phyloP scores from a whole-genome alignment of 2,888 invertebrate species.

The Smittia aterrima region DNA sequence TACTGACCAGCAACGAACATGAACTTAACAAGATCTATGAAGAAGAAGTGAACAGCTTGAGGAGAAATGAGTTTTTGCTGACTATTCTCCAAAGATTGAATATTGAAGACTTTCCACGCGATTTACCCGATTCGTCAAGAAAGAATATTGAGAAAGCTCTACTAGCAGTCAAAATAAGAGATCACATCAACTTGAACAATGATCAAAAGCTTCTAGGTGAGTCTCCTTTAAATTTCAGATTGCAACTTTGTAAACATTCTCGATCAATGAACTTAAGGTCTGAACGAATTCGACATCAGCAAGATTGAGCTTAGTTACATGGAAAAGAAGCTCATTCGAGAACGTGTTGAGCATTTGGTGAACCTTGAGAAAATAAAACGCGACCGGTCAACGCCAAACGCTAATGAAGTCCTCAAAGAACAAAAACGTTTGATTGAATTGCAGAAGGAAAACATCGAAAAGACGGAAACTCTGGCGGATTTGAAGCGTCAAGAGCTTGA shows the following conservation, averaged over 20 bases:
- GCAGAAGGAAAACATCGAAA: not conserved
- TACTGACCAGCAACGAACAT: not conserved
- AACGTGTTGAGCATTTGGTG: slow-evolving; percentile 1
- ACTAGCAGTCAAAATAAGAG: not conserved
- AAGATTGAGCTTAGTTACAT: slow-evolving; percentile 1
- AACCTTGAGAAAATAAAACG: not conserved
- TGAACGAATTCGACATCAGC: not conserved
- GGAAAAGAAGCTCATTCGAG: slow-evolving; percentile 17
- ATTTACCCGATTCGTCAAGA: not conserved
- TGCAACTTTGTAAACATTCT: not conserved
- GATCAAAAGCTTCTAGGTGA: slow-evolving; percentile 17
- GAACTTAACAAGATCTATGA: slow-evolving; percentile 23
- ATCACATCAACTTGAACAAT: not conserved
- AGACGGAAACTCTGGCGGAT: not conserved
- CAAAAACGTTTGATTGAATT: not conserved
- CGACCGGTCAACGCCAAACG: not conserved
- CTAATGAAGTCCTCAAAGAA: not conserved
- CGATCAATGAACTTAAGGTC: not conserved
- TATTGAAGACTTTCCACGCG: slow-evolving; percentile 9
- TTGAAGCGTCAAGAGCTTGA: slow-evolving; percentile 12
- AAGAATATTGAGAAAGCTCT: slow-evolving; percentile 31
- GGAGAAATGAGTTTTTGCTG: not conserved
- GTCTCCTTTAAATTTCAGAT: not conserved
- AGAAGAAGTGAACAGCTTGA: not conserved
- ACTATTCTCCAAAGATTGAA: not conserved